Percentiles rank a stretch among this genome's conserved stretches.
Conservation (phyloP, 2,797 vertebrate species). For the Momotus momota region DNA sequence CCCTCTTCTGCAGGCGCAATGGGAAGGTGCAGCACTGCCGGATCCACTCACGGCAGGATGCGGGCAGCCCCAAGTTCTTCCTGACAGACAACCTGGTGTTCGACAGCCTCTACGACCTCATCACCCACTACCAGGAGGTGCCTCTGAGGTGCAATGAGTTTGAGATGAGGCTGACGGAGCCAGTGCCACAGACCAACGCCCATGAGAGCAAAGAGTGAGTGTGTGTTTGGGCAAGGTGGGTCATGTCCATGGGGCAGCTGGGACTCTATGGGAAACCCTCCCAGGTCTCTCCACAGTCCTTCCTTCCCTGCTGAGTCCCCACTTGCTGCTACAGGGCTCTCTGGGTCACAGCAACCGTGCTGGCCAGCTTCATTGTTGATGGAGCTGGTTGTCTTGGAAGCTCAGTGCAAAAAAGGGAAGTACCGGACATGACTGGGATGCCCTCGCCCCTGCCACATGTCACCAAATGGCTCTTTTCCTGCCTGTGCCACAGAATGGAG, state of each 20-base stretch:
- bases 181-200: slow-evolving; percentile 96
- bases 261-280: background rate
- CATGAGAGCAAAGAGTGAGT: slow-evolving; percentile 99
- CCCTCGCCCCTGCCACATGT: fast-evolving
- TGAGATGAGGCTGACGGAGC: slow-evolving; percentile 98
- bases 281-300: background rate
- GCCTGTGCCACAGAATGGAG: background rate
- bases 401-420: background rate
- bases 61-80: slow-evolving; percentile 97
- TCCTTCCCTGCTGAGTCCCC: background rate
- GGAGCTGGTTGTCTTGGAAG: background rate
- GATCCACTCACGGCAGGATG: slow-evolving; percentile 97
- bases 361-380: fast-evolving
- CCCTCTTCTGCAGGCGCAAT: slow-evolving; percentile 84
- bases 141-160: slow-evolving; percentile 98
- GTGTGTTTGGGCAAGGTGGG: fast-evolving
- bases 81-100: slow-evolving; percentile 98
- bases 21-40: slow-evolving; percentile 98
- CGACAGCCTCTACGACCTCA: slow-evolving; percentile 95
- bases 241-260: background rate
- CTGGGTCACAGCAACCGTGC: background rate
- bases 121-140: slow-evolving; percentile 98
- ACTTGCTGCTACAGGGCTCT: background rate
- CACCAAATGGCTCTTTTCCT: background rate
- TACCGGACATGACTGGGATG: background rate